Evolutionary conservation across 2,797 vertebrate genomes (phyloP).

Genomic region (Siniperca scherzeri): DNA sequence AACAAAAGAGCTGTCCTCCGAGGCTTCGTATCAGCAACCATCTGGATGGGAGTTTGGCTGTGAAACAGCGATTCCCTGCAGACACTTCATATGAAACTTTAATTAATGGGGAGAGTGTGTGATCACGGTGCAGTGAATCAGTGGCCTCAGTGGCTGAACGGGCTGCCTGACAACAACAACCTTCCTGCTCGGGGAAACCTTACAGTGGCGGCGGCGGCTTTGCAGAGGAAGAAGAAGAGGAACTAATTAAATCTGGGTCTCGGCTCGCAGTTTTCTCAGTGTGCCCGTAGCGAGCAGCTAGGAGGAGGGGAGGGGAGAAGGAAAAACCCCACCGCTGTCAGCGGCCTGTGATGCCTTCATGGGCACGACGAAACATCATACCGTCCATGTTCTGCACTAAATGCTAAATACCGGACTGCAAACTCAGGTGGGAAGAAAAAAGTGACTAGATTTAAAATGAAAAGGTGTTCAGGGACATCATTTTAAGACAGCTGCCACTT

Average conservation of each 20-base stretch:
- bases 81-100: conserved; percentile 72
- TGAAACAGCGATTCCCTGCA: conserved; percentile 58
- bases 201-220: conserved; percentile 18
- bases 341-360: conserved; percentile 16
- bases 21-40: conserved; percentile 67
- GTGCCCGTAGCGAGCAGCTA: conserved; percentile 24
- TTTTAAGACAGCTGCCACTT: neutral
- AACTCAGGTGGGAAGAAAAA: neutral
- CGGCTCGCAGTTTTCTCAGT: conserved; percentile 38
- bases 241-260: conserved; percentile 71
- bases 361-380: neutral
- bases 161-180: conserved; percentile 67
- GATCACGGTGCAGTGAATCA: conserved; percentile 55
- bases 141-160: conserved; percentile 59
- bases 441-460: neutral
- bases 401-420: neutral
- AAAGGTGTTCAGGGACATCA: neutral
- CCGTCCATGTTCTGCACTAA: neutral
- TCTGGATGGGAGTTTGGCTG: conserved; percentile 71
- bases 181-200: conserved; percentile 62
- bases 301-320: neutral
- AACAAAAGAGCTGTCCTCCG: conserved; percentile 57
- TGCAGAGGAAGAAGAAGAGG: conserved; percentile 33
- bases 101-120: conserved; percentile 70
- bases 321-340: conserved; percentile 41